Evolutionary conservation across 92 coral and sea anemone genomes (phyloP).

Genomic region (Hydrozoanthus gracilis): DNA sequence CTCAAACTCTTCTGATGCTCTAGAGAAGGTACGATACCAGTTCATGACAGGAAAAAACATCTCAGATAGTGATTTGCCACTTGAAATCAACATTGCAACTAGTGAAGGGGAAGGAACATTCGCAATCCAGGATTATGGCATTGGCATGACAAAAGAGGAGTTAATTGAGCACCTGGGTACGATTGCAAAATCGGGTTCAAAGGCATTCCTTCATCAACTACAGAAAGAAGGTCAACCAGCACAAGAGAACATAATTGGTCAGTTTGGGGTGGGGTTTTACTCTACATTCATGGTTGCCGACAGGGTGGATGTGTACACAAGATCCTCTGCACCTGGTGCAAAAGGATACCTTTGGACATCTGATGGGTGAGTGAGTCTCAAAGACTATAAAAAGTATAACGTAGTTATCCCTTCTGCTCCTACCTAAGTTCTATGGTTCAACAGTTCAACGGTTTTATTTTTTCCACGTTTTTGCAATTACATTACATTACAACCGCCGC

Average conservation of each 20-base stretch:
- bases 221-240: conserved; percentile 67
- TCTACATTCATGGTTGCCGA: conserved; percentile 98
- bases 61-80: conserved; percentile 71
- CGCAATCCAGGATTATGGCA: conserved; percentile 89
- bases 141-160: conserved; percentile 93
- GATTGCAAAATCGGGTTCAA: conserved; percentile 96
- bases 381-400: neutral
- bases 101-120: conserved; percentile 87
- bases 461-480: too few relatives aligned
- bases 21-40: conserved; percentile 89
- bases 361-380: conserved; percentile 78
- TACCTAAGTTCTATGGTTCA: neutral
- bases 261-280: conserved; percentile 99
- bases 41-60: conserved; percentile 91
- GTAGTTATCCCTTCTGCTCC: too few relatives aligned
- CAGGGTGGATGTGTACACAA: conserved; percentile 89
- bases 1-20: conserved; percentile 96
- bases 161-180: conserved; percentile 88
- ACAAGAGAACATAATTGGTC: conserved; percentile 90
- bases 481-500: too few relatives aligned
- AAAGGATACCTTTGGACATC: conserved; percentile 96
- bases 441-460: too few relatives aligned
- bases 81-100: conserved; percentile 90
- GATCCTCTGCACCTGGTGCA: conserved; percentile 82
- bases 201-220: conserved; percentile 88